These are phyloP conservation scores for Drepanosiphum platanoidis DNA, from an alignment of 2,888 invertebrate genomes.

Conservation along the genomic window DNA sequence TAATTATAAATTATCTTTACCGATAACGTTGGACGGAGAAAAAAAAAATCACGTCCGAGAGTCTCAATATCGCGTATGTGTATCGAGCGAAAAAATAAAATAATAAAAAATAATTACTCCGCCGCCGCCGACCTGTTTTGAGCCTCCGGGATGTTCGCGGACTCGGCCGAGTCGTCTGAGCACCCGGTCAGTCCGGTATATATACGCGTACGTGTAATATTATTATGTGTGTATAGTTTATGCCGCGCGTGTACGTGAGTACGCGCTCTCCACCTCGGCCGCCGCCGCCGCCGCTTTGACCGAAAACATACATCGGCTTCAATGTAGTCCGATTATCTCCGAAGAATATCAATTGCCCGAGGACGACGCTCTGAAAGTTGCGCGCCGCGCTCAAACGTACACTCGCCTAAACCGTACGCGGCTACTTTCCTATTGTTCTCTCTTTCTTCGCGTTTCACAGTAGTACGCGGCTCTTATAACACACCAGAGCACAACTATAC, in stretches of 20 bases:
- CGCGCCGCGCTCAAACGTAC: slow-evolving; percentile 1
- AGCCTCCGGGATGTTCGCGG: slow-evolving; percentile 42
- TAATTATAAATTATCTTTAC: slow-evolving; percentile 13
- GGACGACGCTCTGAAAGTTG: slow-evolving; percentile 55
- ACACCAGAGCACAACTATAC: too few species aligned
- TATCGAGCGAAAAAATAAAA: slow-evolving; percentile 37
- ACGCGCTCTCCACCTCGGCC: neutral
- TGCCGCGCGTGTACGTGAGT: neutral
- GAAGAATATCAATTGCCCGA: slow-evolving; percentile 24
- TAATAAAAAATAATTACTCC: slow-evolving; percentile 51
- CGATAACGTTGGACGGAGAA: neutral
- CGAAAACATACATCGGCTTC: slow-evolving; percentile 7
- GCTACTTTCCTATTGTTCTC: slow-evolving; percentile 45
- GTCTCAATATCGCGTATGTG: slow-evolving; percentile 29
- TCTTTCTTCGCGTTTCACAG: neutral
- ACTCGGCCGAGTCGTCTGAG: slow-evolving; percentile 31
- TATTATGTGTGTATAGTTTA: neutral
- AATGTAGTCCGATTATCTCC: slow-evolving; percentile 39
- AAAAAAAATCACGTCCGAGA: slow-evolving; percentile 13
- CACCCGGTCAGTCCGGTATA: slow-evolving; percentile 40
- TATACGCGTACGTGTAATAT: neutral
- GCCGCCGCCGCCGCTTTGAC: neutral
- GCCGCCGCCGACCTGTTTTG: slow-evolving; percentile 31
- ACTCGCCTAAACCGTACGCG: neutral
- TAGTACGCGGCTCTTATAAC: neutral